Evolutionary conservation across 2,113 vertebrate species (phyloP).

Genomic region (Furnarius figulus): DNA sequence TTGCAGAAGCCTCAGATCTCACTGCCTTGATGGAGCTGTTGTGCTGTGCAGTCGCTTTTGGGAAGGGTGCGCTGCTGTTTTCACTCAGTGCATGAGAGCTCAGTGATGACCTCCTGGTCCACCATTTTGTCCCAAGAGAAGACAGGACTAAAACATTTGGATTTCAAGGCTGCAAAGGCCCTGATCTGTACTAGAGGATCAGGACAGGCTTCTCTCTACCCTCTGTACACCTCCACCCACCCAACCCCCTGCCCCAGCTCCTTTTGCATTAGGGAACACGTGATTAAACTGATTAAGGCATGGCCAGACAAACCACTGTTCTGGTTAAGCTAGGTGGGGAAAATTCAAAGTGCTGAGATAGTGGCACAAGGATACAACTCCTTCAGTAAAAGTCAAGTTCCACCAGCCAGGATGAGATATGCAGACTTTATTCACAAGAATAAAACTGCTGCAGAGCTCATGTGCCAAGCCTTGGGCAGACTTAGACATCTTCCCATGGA

Average conservation of each 20-base stretch:
- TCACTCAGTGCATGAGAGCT: neutral
- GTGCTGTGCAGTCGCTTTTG: neutral
- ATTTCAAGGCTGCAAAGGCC: neutral
- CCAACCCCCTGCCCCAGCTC: neutral
- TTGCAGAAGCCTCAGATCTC: neutral
- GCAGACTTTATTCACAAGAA: neutral
- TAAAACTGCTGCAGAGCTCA: neutral
- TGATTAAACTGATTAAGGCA: neutral
- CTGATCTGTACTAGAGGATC: neutral
- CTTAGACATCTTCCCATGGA: neutral
- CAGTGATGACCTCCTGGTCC: neutral
- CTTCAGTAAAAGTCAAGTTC: neutral
- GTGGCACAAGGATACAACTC: neutral
- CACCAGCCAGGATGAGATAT: neutral
- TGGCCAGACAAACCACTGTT: neutral
- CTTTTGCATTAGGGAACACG: neutral
- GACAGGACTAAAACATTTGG: neutral
- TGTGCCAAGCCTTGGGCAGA: accelerated
- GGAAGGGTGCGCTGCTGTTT: neutral
- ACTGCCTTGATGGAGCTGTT: neutral
- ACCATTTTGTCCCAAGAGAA: neutral
- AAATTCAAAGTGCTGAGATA: neutral
- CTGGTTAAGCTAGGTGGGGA: neutral
- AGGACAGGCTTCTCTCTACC: neutral
- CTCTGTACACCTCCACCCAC: neutral